phyloP scores from a whole-genome alignment of 2,888 invertebrate genomes.

The Limnephilus lunatus region DNA sequence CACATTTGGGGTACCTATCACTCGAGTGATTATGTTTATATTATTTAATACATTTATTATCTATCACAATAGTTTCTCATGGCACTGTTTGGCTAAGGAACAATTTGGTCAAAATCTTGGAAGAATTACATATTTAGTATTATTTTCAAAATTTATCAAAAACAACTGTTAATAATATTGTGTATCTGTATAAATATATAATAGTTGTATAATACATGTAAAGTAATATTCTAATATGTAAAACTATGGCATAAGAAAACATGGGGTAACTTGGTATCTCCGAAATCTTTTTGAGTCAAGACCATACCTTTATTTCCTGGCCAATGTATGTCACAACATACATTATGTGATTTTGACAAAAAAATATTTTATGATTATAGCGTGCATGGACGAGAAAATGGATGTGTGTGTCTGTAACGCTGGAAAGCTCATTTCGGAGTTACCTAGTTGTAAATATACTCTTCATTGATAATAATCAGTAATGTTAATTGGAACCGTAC shows the following conservation, averaged over 20 bases:
- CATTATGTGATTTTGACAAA: too few species aligned
- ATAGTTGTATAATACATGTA: neutral
- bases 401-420: too few species aligned
- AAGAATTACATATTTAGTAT: neutral
- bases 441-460: neutral
- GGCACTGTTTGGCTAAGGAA: conserved; percentile 36
- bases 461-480: neutral
- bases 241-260: neutral
- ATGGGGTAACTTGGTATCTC: too few species aligned
- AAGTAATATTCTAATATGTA: neutral
- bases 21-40: neutral
- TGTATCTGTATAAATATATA: neutral
- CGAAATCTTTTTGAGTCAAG: too few species aligned
- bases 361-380: too few species aligned
- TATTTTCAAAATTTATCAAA: neutral
- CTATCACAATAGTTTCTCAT: conserved; percentile 7
- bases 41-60: neutral
- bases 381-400: too few species aligned
- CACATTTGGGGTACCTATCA: too few species aligned
- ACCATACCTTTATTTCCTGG: too few species aligned
- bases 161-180: neutral
- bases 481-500: neutral
- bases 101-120: conserved; percentile 13
- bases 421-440: too few species aligned
- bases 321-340: too few species aligned